Conservation (phyloP, 2,888 invertebrate species). For the Ophion obscuratus region DNA sequence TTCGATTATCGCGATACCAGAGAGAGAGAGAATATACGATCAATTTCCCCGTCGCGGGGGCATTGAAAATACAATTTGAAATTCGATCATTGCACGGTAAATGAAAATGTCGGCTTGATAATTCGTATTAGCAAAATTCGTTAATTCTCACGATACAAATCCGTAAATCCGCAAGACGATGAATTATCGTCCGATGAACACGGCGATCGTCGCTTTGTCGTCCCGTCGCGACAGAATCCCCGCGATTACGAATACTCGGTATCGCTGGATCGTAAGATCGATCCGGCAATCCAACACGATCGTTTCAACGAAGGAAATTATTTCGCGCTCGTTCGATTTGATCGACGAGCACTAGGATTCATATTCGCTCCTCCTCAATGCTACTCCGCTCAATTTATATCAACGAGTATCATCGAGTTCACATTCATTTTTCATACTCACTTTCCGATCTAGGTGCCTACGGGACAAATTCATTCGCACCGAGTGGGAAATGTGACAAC, state of each 20-base stretch:
- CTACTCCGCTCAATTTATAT: constrained; percentile 42
- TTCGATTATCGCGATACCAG: constrained; percentile 36
- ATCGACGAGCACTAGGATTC: background rate
- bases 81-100: background rate
- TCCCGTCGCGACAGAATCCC: background rate
- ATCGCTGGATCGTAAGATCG: background rate
- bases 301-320: background rate
- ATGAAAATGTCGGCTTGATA: background rate
- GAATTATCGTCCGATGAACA: background rate
- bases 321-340: background rate
- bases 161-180: background rate
- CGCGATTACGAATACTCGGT: background rate
- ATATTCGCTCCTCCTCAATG: background rate
- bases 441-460: background rate
- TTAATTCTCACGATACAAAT: constrained; percentile 2
- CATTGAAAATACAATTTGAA: background rate
- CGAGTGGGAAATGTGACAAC: constrained; percentile 41
- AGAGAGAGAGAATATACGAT: background rate
- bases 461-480: background rate
- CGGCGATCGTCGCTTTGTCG: background rate
- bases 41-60: background rate
- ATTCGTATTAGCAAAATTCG: background rate
- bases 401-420: background rate
- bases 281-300: background rate
- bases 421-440: background rate